A percentile compares a stretch with the other conserved stretches of the same genome.
These are phyloP conservation scores for Australoheros facetus DNA, from an alignment of 2,797 vertebrate genomes.

Conservation along the genomic window DNA sequence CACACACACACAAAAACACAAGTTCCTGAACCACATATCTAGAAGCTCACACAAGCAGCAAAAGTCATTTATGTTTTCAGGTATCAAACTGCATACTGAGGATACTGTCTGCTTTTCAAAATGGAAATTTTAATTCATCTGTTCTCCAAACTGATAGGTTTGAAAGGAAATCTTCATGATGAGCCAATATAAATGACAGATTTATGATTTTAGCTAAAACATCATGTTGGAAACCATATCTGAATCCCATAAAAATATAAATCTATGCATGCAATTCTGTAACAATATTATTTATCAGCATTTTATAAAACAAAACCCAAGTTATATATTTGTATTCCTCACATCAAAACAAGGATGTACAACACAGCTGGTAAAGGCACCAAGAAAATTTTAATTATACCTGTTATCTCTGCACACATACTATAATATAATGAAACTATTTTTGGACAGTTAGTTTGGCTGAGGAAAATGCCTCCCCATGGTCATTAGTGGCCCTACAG, in stretches of 20 bases:
- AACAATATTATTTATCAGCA: constrained; percentile 29
- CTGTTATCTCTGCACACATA: neutral
- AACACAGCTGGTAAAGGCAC: constrained; percentile 14
- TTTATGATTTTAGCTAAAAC: neutral
- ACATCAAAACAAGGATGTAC: constrained; percentile 8
- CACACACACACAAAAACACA: too few species aligned
- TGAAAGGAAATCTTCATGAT: neutral
- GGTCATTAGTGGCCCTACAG: constrained; percentile 78
- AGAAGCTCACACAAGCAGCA: neutral
- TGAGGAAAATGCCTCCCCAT: constrained; percentile 72
- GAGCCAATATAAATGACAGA: neutral
- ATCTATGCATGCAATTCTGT: constrained; percentile 3
- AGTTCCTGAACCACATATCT: neutral
- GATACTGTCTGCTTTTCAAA: neutral
- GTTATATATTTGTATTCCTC: constrained; percentile 9
- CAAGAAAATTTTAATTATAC: neutral
- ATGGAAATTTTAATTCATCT: neutral
- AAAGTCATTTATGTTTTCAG: neutral
- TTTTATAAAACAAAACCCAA: constrained; percentile 10
- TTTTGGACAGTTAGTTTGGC: constrained; percentile 61
- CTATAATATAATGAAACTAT: constrained; percentile 12
- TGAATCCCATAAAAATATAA: constrained; percentile 3
- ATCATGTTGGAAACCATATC: neutral
- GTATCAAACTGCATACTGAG: neutral
- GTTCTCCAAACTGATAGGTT: neutral